phyloP scores from a whole-genome alignment of 2,797 vertebrate genomes.

The Etheostoma perlongum region DNA sequence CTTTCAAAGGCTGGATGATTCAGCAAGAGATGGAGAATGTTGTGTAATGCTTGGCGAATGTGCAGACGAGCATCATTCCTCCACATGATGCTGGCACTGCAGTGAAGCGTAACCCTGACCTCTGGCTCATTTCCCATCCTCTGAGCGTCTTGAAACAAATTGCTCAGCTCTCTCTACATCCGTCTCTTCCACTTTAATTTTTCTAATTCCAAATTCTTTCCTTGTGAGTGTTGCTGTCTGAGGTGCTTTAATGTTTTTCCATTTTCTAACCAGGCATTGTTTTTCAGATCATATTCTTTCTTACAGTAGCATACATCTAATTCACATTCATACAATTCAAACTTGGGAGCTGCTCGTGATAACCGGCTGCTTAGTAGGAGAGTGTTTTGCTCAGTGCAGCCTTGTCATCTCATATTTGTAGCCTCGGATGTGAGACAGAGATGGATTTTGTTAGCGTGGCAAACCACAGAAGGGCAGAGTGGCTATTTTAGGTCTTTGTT shows the following conservation, averaged over 20 bases:
- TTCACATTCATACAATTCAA: slow-evolving; percentile 21
- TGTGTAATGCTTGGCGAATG: slow-evolving; percentile 35
- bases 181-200: background rate
- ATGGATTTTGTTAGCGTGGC: slow-evolving; percentile 25
- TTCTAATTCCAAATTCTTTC: background rate
- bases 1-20: slow-evolving; percentile 55
- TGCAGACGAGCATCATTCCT: slow-evolving; percentile 48
- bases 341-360: slow-evolving; percentile 2
- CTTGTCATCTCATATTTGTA: slow-evolving; percentile 46
- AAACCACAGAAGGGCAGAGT: slow-evolving; percentile 19
- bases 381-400: slow-evolving; percentile 18
- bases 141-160: slow-evolving; percentile 35
- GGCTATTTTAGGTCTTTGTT: slow-evolving; percentile 24
- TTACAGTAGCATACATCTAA: background rate
- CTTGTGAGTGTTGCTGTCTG: background rate
- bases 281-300: background rate
- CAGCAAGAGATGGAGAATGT: slow-evolving; percentile 30
- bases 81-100: slow-evolving; percentile 24
- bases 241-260: background rate
- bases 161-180: slow-evolving; percentile 6
- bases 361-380: background rate
- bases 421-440: slow-evolving; percentile 27
- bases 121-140: slow-evolving; percentile 35
- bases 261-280: background rate
- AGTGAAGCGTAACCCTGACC: slow-evolving; percentile 42